Evolutionary conservation across 2,113 vertebrate species (phyloP).

Genomic region (Spizaetus ornatus): DNA sequence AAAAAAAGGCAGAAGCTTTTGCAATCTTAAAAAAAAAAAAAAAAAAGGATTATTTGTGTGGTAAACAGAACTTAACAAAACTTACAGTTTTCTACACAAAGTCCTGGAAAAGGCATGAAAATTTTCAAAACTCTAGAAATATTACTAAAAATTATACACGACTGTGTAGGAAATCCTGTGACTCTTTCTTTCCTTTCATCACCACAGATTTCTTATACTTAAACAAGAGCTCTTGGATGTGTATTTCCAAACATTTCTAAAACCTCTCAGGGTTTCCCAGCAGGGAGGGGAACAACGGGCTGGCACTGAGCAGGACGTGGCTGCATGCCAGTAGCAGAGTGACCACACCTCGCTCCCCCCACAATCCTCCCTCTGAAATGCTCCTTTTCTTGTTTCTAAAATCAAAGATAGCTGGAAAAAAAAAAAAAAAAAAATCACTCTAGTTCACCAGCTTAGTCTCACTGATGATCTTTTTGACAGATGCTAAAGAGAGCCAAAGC

Average conservation of each 20-base stretch:
- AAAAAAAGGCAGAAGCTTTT: neutral
- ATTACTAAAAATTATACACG: neutral
- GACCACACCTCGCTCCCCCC: accelerated
- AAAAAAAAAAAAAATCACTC: neutral
- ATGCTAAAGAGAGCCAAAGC: neutral
- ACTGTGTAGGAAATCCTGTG: neutral
- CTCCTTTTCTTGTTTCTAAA: neutral
- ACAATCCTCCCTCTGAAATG: neutral
- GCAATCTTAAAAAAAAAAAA: neutral
- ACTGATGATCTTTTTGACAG: neutral
- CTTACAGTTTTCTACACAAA: neutral
- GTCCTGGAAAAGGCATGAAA: neutral
- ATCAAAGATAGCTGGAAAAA: neutral
- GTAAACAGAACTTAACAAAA: neutral
- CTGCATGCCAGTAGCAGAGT: accelerated
- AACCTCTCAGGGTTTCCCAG: neutral
- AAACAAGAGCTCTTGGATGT: neutral
- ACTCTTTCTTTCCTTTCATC: neutral
- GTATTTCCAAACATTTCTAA: neutral
- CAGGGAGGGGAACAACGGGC: neutral
- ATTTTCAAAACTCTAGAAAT: neutral
- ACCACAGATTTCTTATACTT: neutral
- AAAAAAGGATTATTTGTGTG: neutral
- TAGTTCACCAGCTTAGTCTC: neutral
- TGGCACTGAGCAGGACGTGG: neutral